Evolutionary conservation across 2,797 vertebrate species (phyloP).

Genomic region (Prunella strophiata): DNA sequence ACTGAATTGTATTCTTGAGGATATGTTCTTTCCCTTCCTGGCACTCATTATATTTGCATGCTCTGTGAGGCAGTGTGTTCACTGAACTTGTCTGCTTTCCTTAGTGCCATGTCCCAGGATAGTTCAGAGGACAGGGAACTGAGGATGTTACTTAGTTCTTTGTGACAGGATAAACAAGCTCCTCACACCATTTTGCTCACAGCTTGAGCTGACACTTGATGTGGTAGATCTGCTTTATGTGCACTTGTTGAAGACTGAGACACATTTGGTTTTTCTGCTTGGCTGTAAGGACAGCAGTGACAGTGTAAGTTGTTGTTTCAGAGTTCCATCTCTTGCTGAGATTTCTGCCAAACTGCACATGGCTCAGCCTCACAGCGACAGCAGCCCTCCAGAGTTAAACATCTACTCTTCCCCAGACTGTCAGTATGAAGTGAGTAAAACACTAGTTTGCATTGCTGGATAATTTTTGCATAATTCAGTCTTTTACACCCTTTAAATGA

Average conservation of each 20-base stretch:
- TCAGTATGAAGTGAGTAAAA: conserved; percentile 88
- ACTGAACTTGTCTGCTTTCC: neutral
- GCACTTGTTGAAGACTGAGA: neutral
- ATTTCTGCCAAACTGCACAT: conserved; percentile 91
- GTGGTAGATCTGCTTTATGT: neutral
- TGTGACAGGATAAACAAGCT: neutral
- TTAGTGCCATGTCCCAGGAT: neutral
- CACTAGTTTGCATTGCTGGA: neutral
- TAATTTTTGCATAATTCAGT: neutral
- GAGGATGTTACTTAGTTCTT: neutral
- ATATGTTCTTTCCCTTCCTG: neutral
- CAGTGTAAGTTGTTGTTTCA: conserved; percentile 61
- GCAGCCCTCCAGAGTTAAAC: conserved; percentile 78
- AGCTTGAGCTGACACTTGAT: neutral
- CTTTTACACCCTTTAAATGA: neutral
- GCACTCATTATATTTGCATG: neutral
- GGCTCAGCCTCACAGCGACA: conserved; percentile 83
- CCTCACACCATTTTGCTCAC: neutral
- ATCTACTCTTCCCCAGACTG: conserved; percentile 93
- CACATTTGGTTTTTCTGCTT: neutral
- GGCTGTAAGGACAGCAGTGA: neutral
- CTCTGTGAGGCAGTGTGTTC: neutral
- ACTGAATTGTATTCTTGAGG: neutral
- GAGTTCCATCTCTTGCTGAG: conserved; percentile 85
- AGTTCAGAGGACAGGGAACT: neutral